These are phyloP conservation scores for Drosophila lini DNA, from an alignment of 1,140 invertebrate genomes.

Conservation along the genomic window DNA sequence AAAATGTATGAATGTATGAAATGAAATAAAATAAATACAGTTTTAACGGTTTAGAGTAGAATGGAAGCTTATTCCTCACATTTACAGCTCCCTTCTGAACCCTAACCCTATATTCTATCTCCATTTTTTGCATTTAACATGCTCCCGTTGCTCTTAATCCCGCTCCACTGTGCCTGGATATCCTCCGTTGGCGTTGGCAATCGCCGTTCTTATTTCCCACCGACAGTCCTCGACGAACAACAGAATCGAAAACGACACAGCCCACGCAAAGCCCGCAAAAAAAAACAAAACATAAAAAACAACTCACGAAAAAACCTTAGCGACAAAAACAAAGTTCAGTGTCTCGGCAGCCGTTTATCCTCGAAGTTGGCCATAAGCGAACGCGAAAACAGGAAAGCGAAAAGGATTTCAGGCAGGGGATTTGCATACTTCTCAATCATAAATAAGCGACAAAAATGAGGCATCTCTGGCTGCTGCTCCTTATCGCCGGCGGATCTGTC, in stretches of 20 bases:
- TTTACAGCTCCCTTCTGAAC: no score
- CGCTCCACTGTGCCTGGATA: conserved; percentile 32
- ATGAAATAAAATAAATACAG: no score
- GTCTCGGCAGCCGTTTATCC: conserved; percentile 51
- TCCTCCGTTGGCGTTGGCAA: conserved; percentile 37
- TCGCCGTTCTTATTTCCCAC: conserved; percentile 22
- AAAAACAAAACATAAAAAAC: neutral
- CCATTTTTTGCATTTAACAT: no score
- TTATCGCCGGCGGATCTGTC: conserved; percentile 55
- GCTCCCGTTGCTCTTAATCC: neutral
- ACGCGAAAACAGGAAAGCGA: conserved; percentile 44
- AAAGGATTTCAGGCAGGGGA: conserved; percentile 40
- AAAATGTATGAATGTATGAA: no score
- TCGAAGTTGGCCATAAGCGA: conserved; percentile 39
- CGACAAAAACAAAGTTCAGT: conserved; percentile 69
- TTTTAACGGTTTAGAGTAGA: neutral
- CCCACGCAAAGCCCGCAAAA: conserved; percentile 35
- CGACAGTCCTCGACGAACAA: conserved; percentile 44
- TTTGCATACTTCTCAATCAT: conserved; percentile 30
- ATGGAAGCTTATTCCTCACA: no score
- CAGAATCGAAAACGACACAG: conserved; percentile 43
- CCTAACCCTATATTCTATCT: no score
- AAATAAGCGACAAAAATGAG: conserved; percentile 46
- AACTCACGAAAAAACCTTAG: conserved; percentile 26
- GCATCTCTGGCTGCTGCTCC: conserved; percentile 56